Evolutionary conservation across 2,113 vertebrate genomes (phyloP).

Genomic region (Charina bottae): DNA sequence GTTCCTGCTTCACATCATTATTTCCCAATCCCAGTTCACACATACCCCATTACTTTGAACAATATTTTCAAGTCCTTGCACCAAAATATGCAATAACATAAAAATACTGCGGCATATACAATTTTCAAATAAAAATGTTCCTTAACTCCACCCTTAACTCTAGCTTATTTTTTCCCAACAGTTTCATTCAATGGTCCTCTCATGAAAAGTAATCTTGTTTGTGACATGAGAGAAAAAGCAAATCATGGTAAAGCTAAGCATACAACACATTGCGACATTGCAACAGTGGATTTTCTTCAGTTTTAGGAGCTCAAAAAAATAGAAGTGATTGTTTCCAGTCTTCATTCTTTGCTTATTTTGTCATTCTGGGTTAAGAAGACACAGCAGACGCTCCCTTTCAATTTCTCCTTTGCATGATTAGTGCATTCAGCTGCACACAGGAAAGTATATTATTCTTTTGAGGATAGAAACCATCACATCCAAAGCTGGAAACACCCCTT

Average conservation of each 20-base stretch:
- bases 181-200: not conserved
- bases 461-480: not conserved
- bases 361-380: conserved; percentile 42
- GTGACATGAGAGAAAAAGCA: conserved; percentile 23
- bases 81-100: not conserved
- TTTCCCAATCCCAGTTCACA: not conserved
- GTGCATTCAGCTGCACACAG: conserved; percentile 56
- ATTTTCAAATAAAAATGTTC: not conserved
- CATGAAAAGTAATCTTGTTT: not conserved
- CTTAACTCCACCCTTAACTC: not conserved
- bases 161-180: not conserved
- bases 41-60: not conserved
- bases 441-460: conserved; percentile 61
- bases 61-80: not conserved
- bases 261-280: not conserved
- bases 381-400: conserved; percentile 60
- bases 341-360: conserved; percentile 35
- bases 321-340: conserved; percentile 42
- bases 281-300: conserved; percentile 49
- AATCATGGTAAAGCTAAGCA: not conserved
- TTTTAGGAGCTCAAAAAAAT: conserved; percentile 54
- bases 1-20: not conserved
- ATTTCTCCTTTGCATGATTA: conserved; percentile 60
- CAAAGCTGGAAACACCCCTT: conserved; percentile 36
- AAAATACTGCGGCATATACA: too few relatives aligned